Evolutionary conservation across 2,113 vertebrate genomes (phyloP), one percentile per base, ranked within the genome.

Genomic region (Calypte anna): DNA sequence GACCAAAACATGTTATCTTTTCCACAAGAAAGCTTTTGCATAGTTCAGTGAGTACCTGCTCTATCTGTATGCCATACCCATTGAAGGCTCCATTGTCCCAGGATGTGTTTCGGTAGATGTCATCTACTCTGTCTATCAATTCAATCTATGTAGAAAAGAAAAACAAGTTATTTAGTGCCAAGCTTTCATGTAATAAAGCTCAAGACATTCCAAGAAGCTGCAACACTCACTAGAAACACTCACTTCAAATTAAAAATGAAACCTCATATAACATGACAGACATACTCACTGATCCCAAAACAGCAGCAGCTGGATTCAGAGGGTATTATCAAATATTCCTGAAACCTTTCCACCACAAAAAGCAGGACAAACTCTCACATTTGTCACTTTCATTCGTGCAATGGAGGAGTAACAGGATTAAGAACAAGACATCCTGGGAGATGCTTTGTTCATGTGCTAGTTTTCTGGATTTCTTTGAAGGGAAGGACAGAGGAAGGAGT

Each of bases 21-120:
- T 50, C 67, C 11, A 30, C 3, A 61, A 55, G 27, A 50, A 90
- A 17, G 2, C 48, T 28, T 53, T 24, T n/a, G 40, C 50, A 62
- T 1, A 74, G 61, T 2, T 17, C 59, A 86, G 61, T 83, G 75
- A 97, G 84, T 97, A 99, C 99, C 99, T 99, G 99, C 20, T 99
- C 98, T 97, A 99, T 99, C 97, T 99, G 99, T 88, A 99, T 98
- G 59, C 99, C 99, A 9, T 99, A 99, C 74, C 98, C 99, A 97
- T 97, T 98, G 95, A 98, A 99, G 43, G 98, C 93, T 14, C 96
- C 98, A 9, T 99, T 98, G 22, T 99, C 98, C 99, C 99, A 99
- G 2, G 99, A 98, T 10, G 99, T 99, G 93, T 99, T 99, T 82
- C 99, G 97, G 92, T 99, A 99, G 93, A 99, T 99, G 97, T 99